A percentile compares a stretch with the other conserved stretches of the same genome.
Evolutionary conservation across 2,113 vertebrate species (phyloP).

Genomic region (Brachyhypopomus gauderio): DNA sequence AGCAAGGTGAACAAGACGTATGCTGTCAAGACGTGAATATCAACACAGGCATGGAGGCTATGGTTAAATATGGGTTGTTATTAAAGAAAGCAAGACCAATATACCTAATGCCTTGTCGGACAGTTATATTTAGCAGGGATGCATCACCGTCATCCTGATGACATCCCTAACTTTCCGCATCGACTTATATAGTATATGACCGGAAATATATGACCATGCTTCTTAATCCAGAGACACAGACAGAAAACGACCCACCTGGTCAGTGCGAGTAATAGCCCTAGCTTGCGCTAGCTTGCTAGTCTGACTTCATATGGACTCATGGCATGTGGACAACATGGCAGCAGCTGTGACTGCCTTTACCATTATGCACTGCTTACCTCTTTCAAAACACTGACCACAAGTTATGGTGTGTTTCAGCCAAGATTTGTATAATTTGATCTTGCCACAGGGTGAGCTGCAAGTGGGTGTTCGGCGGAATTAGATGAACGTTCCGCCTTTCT

Average conservation of each 20-base stretch:
- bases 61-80: not conserved
- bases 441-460: not conserved
- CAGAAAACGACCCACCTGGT: too few relatives aligned
- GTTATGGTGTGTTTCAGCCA: conserved; percentile 1
- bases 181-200: not conserved
- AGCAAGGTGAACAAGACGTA: not conserved
- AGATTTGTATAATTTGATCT: not conserved
- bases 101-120: not conserved
- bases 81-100: not conserved
- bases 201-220: not conserved
- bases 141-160: not conserved
- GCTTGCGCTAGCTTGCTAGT: not conserved
- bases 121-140: not conserved
- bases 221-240: not conserved
- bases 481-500: not conserved
- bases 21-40: too few relatives aligned
- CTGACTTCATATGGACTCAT: conserved; percentile 11
- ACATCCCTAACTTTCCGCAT: conserved; percentile 7
- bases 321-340: not conserved
- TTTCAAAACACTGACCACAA: conserved; percentile 34
- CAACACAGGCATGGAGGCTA: not conserved
- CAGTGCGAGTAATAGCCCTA: conserved; percentile 11
- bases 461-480: conserved; percentile 3
- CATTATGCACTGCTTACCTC: not conserved
- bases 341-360: conserved; percentile 31